These are phyloP conservation scores for Sturmia bella DNA, from an alignment of 2,888 invertebrate species.

Conservation along the genomic window DNA sequence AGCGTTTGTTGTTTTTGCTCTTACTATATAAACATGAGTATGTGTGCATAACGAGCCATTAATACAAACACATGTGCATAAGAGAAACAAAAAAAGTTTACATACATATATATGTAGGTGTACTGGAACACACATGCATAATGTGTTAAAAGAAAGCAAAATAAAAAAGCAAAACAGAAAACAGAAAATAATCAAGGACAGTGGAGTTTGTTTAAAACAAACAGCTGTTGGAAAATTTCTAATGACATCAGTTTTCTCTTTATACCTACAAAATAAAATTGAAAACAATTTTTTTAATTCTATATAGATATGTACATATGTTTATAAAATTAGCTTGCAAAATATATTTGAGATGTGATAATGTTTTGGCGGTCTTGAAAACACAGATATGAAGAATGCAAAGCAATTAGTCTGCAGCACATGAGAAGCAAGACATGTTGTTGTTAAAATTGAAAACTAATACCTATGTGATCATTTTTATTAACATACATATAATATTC, in stretches of 20 bases:
- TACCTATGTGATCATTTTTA: too few species aligned
- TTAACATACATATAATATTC: too few species aligned
- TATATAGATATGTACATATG: too few species aligned
- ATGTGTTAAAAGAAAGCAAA: neutral
- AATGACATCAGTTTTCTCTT: neutral
- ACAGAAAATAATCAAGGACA: neutral
- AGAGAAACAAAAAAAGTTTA: neutral
- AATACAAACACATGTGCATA: conserved; percentile 28
- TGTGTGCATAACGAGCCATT: conserved; percentile 6
- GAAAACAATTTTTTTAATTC: too few species aligned
- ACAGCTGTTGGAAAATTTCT: conserved; percentile 3
- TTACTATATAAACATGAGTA: neutral
- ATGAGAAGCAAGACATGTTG: too few species aligned
- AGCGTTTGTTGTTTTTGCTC: conserved; percentile 37
- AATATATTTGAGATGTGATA: too few species aligned
- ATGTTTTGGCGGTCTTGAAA: too few species aligned
- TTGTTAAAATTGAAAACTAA: too few species aligned
- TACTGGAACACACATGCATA: neutral
- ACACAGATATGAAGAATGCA: too few species aligned
- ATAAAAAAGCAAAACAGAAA: neutral
- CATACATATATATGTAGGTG: neutral
- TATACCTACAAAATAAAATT: neutral
- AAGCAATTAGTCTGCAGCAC: too few species aligned
- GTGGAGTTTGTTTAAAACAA: conserved; percentile 28
- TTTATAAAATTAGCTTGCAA: too few species aligned